Evolutionary conservation across 2,797 vertebrate species (phyloP).

Genomic region (Petrocephalus schoutedeni): DNA sequence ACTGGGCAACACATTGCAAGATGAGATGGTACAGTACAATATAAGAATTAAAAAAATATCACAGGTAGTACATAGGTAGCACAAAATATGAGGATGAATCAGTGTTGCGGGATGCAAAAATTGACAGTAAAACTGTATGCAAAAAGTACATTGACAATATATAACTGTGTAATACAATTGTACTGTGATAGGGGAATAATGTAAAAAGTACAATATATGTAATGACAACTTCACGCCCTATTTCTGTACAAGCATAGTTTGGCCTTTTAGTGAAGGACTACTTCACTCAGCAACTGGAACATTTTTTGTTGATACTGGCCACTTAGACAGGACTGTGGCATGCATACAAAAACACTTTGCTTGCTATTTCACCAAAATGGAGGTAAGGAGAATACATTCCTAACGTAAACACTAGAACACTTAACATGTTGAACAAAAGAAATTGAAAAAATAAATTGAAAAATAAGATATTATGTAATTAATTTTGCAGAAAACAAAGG

Average conservation of each 20-base stretch:
- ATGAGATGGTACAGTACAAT: no score
- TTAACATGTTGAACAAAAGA: not conserved
- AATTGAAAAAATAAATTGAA: not conserved
- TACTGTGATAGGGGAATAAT: not conserved
- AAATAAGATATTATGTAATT: not conserved
- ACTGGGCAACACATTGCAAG: not conserved
- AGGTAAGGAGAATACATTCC: not conserved
- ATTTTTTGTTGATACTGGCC: not conserved
- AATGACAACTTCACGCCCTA: not conserved
- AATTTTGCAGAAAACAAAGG: not conserved
- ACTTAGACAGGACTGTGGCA: not conserved
- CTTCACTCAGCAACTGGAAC: not conserved
- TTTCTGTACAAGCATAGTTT: not conserved
- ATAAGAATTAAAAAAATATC: no score
- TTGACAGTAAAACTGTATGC: not conserved
- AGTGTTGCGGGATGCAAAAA: not conserved
- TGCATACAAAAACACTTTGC: not conserved
- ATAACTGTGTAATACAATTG: not conserved
- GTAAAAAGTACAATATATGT: not conserved
- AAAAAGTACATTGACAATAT: not conserved
- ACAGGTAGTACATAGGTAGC: not conserved
- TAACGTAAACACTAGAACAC: not conserved
- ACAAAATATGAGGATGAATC: not conserved
- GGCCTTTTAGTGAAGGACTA: not conserved
- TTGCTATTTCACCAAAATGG: not conserved